phyloP scores from a whole-genome alignment of 2,113 vertebrate genomes.

The Lepus europaeus region DNA sequence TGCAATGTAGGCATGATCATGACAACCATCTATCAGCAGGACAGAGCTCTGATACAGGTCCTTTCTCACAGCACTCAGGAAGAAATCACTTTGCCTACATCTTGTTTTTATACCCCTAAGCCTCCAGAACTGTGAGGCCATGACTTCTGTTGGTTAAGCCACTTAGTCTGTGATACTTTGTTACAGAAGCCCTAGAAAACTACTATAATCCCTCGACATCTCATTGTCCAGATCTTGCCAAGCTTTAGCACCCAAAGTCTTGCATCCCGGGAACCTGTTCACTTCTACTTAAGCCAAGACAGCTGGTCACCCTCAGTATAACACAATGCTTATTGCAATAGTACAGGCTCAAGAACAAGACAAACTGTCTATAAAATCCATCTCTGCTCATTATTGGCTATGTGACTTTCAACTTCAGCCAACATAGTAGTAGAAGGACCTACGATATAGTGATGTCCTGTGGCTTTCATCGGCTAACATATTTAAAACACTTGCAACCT shows the following conservation, averaged over 20 bases:
- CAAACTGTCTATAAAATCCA: not conserved
- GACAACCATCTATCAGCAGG: not conserved
- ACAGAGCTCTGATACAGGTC: not conserved
- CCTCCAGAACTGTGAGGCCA: not conserved
- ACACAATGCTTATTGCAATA: not conserved
- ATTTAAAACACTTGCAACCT: not conserved
- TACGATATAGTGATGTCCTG: not conserved
- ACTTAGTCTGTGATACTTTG: not conserved
- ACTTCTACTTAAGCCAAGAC: not conserved
- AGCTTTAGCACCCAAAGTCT: not conserved
- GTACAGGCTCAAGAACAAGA: not conserved
- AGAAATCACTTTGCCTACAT: not conserved
- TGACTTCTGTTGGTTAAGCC: not conserved
- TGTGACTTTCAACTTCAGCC: not conserved
- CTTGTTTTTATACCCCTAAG: not conserved
- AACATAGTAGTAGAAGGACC: not conserved
- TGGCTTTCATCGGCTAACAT: not conserved
- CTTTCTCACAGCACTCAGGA: not conserved
- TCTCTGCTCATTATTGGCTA: not conserved
- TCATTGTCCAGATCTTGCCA: not conserved
- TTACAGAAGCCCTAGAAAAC: not conserved
- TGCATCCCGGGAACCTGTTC: not conserved
- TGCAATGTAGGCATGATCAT: not conserved
- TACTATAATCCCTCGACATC: not conserved
- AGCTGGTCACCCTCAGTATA: not conserved